Evolutionary conservation across 2,113 vertebrate genomes (phyloP), one percentile per base, ranked within the genome.

Genomic region (Nettapus auritus): DNA sequence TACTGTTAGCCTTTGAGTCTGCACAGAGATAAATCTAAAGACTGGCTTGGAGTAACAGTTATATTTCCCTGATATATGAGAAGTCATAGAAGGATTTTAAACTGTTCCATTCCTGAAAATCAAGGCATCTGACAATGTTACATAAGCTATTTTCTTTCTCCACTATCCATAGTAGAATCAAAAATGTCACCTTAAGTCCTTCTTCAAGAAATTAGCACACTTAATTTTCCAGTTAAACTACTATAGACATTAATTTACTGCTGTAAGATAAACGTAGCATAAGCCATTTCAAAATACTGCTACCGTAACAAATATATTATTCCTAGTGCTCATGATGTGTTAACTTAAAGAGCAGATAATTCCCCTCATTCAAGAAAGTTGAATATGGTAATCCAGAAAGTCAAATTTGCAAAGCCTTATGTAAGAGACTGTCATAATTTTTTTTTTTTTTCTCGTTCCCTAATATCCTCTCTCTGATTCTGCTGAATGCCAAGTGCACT

Each of bases 161-260:
- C 23, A 23, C 33, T 82, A 36, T 13, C 3, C 34, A 34, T 4
- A 88, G 16, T 31, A 82, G 52, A 89, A 64, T 88, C 75, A 92
- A 91, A 96, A 87, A 86, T 81, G 38, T 34, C 26, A 85, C 17
- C n/a, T 90, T 75, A 88, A 63, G 59, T 74, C 59, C 59, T 85
- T 31, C 71, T 76, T 85, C 33, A 89, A 63, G 44, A 68, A 80
- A 93, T 44, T 42, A 86, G 26, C 66, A 34, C 69, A 75, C 17
- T 87, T 90, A 71, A 50, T 92, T 94, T 90, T 89, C 50, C 52
- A 70, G 56, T 86, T 92, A 92, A 93, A 66, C 25, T 50, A 75
- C 33, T 84, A 81, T 12, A 89, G 31, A 48, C 10, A 15, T 90
- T 62, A 88, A 80, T 87, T 85, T 91, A 91, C 67, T 44, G 40